Conservation (phyloP, 2,888 invertebrate species). For the Thysanoteuthis rhombus region DNA sequence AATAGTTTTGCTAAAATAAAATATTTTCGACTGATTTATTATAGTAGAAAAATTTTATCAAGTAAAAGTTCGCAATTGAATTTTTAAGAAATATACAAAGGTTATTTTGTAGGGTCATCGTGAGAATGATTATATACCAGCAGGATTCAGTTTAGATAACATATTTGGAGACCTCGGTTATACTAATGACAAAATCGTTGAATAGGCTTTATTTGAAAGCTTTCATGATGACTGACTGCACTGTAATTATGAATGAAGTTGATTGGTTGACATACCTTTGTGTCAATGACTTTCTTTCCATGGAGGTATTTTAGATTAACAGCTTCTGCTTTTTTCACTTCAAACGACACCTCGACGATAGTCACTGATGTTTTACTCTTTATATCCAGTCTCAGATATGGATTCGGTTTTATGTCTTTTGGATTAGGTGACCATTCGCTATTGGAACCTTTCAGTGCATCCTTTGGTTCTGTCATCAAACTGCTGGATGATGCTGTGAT, state of each 20-base stretch:
- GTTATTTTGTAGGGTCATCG: too few relatives aligned
- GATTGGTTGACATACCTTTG: neutral
- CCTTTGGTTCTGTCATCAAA: neutral
- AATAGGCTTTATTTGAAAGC: too few relatives aligned
- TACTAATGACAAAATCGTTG: too few relatives aligned
- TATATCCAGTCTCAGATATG: neutral
- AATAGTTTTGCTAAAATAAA: neutral
- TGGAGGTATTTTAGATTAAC: neutral
- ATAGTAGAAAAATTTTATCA: too few relatives aligned
- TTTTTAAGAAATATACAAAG: too few relatives aligned
- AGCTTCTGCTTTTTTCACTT: neutral
- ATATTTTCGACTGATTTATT: too few relatives aligned
- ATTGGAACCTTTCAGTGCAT: neutral
- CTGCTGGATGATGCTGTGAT: neutral
- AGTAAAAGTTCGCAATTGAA: too few relatives aligned
- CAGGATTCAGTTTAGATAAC: too few relatives aligned
- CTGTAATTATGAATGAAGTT: neutral
- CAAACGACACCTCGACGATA: neutral
- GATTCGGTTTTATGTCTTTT: neutral
- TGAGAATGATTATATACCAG: too few relatives aligned
- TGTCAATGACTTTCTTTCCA: neutral
- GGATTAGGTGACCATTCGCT: neutral
- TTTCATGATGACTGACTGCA: too few relatives aligned
- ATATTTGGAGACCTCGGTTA: too few relatives aligned
- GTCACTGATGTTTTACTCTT: neutral